Base-by-base conservation (phyloP, 1,140 invertebrate species). In the Dendrolimus punctatus region DNA sequence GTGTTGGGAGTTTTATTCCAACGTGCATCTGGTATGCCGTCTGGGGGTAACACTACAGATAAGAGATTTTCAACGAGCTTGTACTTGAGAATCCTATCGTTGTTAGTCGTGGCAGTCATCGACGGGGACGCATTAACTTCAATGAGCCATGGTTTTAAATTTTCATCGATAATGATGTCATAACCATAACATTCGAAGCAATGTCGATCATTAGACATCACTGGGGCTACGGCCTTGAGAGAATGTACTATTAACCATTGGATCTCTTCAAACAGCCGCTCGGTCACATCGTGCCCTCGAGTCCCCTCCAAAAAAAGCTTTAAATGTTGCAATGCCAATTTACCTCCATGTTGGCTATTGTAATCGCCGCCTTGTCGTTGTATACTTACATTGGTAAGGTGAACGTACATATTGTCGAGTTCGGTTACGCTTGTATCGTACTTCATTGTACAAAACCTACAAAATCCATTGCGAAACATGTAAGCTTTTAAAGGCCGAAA, bases 101-200 rank as follows among this genome's bases (percentile, higher is more conserved):
- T 97, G 0, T 95, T 94, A 0, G 97, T 99, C 1, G 97, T 99
- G 0, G 96, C 96, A 4, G 95, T 95, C 7, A 98, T 82, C 0
- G 96, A 98, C 0, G 97, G 97, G 0, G 97, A 98, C 0, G 97
- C 96, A 78, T 99, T 99, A 0, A 97, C 92, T 87, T 97, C 96
- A 8, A 97, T 88, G 7, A 97, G 86, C 95, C 95, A 96, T 1
- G 95, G 95, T 55, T 94, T 94, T 40, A 97, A 77, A 57, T 91
- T 90, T 46, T 92, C 90, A 72, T 97, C 96, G 41, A 97, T 93
- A 8, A 98, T 89, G 46, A 98, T 93, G 70, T 98, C 96, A 65
- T 97, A 97, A 41, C 95, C 95, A 69, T 96, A 96, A 75, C 96
- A 94, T 73, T 97, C 95, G 75, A 96, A 97, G 72, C 95, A 96